Percentiles rank a stretch among this genome's conserved stretches.
These are phyloP conservation scores for Torymus auratus DNA, from an alignment of 2,888 invertebrate species.

Conservation along the genomic window DNA sequence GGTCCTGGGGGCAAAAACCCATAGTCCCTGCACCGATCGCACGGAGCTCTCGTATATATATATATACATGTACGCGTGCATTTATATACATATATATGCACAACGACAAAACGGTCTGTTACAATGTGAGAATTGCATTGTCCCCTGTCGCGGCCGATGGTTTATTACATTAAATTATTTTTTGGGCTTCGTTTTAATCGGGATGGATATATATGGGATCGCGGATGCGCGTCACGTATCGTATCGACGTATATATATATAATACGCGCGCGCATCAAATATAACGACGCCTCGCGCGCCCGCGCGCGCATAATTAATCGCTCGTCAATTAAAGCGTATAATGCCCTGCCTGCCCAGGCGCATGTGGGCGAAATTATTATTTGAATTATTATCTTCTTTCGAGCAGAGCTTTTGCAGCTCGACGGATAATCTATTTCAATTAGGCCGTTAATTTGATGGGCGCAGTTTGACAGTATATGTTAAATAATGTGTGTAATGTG, in stretches of 20 bases:
- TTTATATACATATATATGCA: not conserved
- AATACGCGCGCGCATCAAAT: not conserved
- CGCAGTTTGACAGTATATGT: too few species aligned
- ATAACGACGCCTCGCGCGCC: not conserved
- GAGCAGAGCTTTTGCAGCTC: not conserved
- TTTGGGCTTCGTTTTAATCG: constrained; percentile 12
- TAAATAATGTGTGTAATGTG: too few species aligned
- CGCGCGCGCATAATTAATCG: constrained; percentile 34
- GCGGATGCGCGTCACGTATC: not conserved
- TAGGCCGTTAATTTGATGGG: not conserved
- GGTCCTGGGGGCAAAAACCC: not conserved
- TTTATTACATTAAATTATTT: constrained; percentile 40
- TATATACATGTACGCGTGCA: too few species aligned
- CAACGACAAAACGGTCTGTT: constrained; percentile 64
- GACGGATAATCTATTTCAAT: not conserved
- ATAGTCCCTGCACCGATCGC: not conserved
- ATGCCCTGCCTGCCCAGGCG: not conserved
- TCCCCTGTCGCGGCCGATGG: constrained; percentile 55
- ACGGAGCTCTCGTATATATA: too few species aligned
- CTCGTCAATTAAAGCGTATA: constrained; percentile 17
- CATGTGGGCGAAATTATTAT: constrained; percentile 6
- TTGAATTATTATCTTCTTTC: not conserved
- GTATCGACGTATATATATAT: not conserved
- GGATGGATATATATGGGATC: not conserved
- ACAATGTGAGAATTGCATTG: constrained; percentile 69